Base-by-base conservation (phyloP, 2,797 vertebrate genomes). In the Acanthornis magna region DNA sequence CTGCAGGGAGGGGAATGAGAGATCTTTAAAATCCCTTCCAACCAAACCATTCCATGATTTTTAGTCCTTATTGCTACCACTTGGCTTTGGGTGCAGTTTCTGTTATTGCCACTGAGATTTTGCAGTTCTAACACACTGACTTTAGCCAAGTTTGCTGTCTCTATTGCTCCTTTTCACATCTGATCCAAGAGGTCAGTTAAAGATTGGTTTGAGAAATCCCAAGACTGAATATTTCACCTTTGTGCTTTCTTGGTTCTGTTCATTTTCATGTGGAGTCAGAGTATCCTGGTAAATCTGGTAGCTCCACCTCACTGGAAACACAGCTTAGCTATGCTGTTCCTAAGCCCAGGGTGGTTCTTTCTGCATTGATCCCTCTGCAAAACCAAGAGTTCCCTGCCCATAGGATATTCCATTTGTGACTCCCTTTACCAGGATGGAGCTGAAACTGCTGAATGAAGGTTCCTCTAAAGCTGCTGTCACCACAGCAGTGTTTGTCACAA, bases 401-500 rank as follows among this genome's bases (percentile, higher is more conserved):
- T 3, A 9, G 61, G 45, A 43, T 13, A 1, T 77, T 47, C 25
- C 36, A 32, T 50, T 32, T 55, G 40, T 45, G 47, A 7, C 60
- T 68, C 20, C 3, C n/a, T 63, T 72, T 26, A 8, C 45, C 68
- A 60, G 36, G 7, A 3, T 11, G 27, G 21, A 27, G 2, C 51
- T 48, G 53, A 16, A 30, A n/a, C 6, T 51, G 45, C n/a, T 55
- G 51, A 32, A 32, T 36, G 42, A 9, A 71, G 38, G 16, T 36
- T 63, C 45, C 72, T 67, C 48, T 58, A 7, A n/a, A 29, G 32
- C 79, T 68, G 70, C 29, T 68, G 20, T 40, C 13, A 2, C 25
- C 23, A 0, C n/a, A 4, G 30, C 11, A 1, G 13, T 6, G n/a
- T 63, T 47, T 30, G 34, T 21, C 43, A n/a, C 4, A 3, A 57